Conservation (phyloP, 2,797 vertebrate genomes). For the Paedocypris micromegethes region DNA sequence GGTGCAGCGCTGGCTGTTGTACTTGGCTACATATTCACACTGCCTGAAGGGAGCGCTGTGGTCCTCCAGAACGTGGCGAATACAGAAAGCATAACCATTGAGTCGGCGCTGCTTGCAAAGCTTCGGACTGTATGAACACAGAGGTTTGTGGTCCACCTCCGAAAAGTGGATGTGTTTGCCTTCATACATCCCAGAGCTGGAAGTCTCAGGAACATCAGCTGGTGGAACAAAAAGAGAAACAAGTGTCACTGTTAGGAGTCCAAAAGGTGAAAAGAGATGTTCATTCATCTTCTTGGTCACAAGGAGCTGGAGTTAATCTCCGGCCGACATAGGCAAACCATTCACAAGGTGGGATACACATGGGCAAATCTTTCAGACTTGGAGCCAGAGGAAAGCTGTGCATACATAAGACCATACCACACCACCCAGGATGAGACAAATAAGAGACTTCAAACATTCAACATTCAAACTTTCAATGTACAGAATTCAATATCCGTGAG, state of each 20-base stretch:
- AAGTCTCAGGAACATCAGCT: constrained; percentile 99
- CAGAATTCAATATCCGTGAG: too few relatives aligned
- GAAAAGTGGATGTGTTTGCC: constrained; percentile 99
- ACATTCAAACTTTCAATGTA: too few relatives aligned
- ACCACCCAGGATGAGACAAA: too few relatives aligned
- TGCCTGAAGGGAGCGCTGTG: constrained; percentile 99
- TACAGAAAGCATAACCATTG: constrained; percentile 99
- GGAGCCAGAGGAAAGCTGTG: too few relatives aligned
- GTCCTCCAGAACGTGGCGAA: constrained; percentile 98
- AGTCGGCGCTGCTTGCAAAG: constrained; percentile 99
- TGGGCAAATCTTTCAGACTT: too few relatives aligned
- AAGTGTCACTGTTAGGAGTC: constrained; percentile 18
- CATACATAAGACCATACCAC: too few relatives aligned
- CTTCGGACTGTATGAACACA: constrained; percentile 99
- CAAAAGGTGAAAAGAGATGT: background rate
- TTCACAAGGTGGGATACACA: too few relatives aligned
- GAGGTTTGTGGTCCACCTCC: constrained; percentile 99
- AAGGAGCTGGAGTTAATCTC: too few relatives aligned
- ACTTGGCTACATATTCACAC: constrained; percentile 99
- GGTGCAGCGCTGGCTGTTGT: constrained; percentile 98
- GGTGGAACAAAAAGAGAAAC: constrained; percentile 61
- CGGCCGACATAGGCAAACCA: too few relatives aligned
- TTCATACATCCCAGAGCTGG: constrained; percentile 99
- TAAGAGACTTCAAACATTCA: too few relatives aligned
- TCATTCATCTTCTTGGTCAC: background rate